Percentiles rank a stretch among this genome's conserved stretches.
These are phyloP conservation scores for Jaculus jaculus DNA, from an alignment of 2,113 vertebrate genomes.

Conservation along the genomic window DNA sequence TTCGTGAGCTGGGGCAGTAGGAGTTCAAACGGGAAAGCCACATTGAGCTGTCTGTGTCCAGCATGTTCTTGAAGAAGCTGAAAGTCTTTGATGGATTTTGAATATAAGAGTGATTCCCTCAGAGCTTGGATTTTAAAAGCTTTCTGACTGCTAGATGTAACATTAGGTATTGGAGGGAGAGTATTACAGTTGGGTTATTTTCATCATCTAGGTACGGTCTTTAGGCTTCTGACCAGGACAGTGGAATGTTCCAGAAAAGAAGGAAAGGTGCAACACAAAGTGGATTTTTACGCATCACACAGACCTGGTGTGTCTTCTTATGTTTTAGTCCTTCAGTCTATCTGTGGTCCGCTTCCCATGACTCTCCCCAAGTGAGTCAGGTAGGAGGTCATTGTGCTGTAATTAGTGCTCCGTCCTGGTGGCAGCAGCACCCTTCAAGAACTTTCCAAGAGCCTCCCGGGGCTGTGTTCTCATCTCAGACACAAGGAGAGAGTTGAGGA, in stretches of 20 bases:
- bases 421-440: constrained; percentile 1
- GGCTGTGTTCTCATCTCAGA: background rate
- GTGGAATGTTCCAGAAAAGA: background rate
- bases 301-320: constrained; percentile 5
- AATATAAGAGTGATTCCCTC: background rate
- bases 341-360: background rate
- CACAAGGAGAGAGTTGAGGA: background rate
- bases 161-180: background rate
- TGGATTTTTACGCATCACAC: background rate
- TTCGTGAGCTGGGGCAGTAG: background rate
- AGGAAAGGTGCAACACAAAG: background rate
- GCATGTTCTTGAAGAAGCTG: background rate
- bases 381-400: constrained; percentile 2
- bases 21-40: background rate
- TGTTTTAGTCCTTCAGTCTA: constrained; percentile 30
- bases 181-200: background rate
- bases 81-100: constrained; percentile 10
- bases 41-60: background rate
- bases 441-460: constrained; percentile 6
- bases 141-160: background rate
- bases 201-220: background rate
- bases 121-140: constrained; percentile 27
- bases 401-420: constrained; percentile 10
- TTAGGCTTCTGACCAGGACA: constrained; percentile 1
- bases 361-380: background rate